phyloP scores from a whole-genome alignment of 2,888 invertebrate genomes.

The Cheilosia vulpina region DNA sequence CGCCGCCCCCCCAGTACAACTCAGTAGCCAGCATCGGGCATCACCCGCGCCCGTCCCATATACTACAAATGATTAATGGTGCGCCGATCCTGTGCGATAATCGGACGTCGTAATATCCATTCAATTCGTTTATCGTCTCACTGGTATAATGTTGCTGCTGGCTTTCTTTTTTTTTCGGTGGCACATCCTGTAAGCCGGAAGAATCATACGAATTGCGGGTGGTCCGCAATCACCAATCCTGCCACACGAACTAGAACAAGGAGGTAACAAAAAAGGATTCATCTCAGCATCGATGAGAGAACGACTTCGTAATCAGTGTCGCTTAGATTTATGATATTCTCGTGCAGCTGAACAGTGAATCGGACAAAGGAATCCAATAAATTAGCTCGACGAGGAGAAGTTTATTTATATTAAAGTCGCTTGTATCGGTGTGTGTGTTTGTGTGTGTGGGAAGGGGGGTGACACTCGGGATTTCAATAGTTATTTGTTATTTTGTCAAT shows the following conservation, averaged over 20 bases:
- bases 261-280: conserved; percentile 21
- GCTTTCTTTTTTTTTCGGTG: not conserved
- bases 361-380: conserved; percentile 72
- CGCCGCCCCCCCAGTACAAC: conserved; percentile 13
- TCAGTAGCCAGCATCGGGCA: not conserved
- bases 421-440: not conserved
- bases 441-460: conserved; percentile 4
- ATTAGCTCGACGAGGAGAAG: conserved; percentile 58
- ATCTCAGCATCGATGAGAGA: conserved; percentile 50
- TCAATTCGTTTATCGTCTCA: conserved; percentile 65
- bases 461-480: conserved; percentile 36
- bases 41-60: not conserved
- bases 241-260: conserved; percentile 1
- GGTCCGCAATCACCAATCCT: not conserved
- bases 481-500: conserved; percentile 67
- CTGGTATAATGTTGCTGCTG: conserved; percentile 16
- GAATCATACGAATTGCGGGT: conserved; percentile 1
- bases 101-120: conserved; percentile 71
- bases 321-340: conserved; percentile 70
- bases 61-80: conserved; percentile 61
- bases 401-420: conserved; percentile 61
- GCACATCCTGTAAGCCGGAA: conserved; percentile 16
- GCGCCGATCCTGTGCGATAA: conserved; percentile 63
- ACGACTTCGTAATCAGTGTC: conserved; percentile 71
- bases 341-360: conserved; percentile 46